These are phyloP conservation scores for Dasysyrphus albostriatus DNA, from an alignment of 2,888 invertebrate genomes.

Conservation along the genomic window DNA sequence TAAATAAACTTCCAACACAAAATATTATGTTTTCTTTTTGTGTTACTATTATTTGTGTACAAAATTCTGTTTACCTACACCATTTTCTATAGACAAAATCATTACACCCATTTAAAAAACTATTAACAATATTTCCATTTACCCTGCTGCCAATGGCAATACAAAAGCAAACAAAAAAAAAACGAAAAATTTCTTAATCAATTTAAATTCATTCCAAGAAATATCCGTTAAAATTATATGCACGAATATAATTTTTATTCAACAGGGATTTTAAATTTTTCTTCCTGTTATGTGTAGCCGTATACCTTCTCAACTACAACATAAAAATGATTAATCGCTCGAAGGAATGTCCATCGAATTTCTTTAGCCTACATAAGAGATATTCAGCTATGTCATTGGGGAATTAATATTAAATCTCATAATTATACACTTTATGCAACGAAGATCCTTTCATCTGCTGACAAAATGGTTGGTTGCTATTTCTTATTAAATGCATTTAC, in stretches of 20 bases:
- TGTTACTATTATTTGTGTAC: too few relatives aligned
- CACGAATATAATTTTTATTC: conserved; percentile 3
- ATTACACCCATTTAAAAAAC: conserved; percentile 25
- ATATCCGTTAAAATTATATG: conserved; percentile 17
- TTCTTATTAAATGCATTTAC: conserved; percentile 59
- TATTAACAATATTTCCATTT: not conserved
- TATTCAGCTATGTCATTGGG: conserved; percentile 57
- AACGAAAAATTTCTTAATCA: conserved; percentile 29
- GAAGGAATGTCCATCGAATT: conserved; percentile 67
- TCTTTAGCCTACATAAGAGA: conserved; percentile 49
- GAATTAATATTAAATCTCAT: conserved; percentile 70
- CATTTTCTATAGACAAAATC: not conserved
- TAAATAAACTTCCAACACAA: too few relatives aligned
- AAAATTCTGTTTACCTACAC: too few relatives aligned
- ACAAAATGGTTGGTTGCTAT: conserved; percentile 39
- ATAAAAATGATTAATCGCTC: conserved; percentile 66
- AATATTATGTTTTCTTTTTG: too few relatives aligned
- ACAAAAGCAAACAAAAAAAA: not conserved
- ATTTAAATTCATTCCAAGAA: conserved; percentile 28
- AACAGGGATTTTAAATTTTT: not conserved
- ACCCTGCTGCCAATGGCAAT: not conserved
- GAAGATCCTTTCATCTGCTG: conserved; percentile 60
- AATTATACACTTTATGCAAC: conserved; percentile 72
- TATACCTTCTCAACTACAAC: not conserved
- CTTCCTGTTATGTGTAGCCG: not conserved